Evolutionary conservation across 2,888 invertebrate genomes (phyloP).

Genomic region (Brachylomia viminalis): DNA sequence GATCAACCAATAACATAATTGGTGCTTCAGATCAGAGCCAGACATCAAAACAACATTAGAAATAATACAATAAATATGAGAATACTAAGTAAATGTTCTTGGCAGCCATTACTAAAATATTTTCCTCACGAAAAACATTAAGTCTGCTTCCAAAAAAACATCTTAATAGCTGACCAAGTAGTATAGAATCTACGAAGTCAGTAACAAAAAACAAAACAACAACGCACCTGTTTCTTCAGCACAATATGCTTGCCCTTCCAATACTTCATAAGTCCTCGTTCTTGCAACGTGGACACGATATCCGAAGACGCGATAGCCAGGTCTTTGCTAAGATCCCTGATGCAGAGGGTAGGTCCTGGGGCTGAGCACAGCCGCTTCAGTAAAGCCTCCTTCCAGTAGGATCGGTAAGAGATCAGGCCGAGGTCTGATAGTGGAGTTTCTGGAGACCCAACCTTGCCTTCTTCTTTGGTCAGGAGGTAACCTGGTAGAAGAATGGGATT

Average conservation of each 20-base stretch:
- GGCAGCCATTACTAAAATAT: not conserved
- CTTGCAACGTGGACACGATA: slow-evolving; percentile 99
- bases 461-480: slow-evolving; percentile 98
- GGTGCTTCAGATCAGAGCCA: not conserved
- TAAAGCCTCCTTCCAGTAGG: slow-evolving; percentile 99
- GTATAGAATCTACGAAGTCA: not conserved
- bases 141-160: not conserved
- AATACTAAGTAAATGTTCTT: not conserved
- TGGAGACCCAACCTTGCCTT: slow-evolving; percentile 99
- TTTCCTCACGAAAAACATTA: not conserved
- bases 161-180: not conserved
- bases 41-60: not conserved
- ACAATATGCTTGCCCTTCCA: slow-evolving; percentile 99
- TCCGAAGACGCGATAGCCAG: slow-evolving; percentile 99
- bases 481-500: slow-evolving; percentile 90
- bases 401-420: slow-evolving; percentile 98
- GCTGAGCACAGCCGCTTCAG: slow-evolving; percentile 97
- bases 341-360: slow-evolving; percentile 96
- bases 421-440: slow-evolving; percentile 99
- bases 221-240: slow-evolving; percentile 95
- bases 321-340: slow-evolving; percentile 96
- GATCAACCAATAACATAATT: too few species aligned
- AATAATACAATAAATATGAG: not conserved
- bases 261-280: slow-evolving; percentile 99
- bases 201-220: not conserved